Evolutionary conservation across 2,797 vertebrate species (phyloP), one percentile per base, ranked within the genome.

Genomic region (Falco columbarius): DNA sequence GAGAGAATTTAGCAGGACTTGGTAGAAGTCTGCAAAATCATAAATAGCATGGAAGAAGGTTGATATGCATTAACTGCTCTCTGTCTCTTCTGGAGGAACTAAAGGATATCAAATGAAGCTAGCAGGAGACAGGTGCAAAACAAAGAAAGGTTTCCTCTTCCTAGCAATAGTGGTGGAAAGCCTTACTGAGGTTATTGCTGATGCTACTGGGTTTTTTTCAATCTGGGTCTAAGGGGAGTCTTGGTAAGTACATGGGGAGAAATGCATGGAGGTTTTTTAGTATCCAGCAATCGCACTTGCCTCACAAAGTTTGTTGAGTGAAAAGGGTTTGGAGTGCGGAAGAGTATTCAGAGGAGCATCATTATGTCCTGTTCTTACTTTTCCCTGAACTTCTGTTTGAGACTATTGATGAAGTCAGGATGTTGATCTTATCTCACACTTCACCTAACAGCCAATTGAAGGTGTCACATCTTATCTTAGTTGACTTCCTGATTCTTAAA

Each of bases 381-480:
- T 86, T 62, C 7, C 5, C 7, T 83, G 30, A 14, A 21, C 14
- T 26, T 27, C 20, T 65, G 24, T 24, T 79, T 58, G 16, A 40
- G 18, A 65, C 18, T 52, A 52, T 10, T 83, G 51, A 58, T 81
- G 12, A 65, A 65, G 52, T 17, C 22, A 61, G 61, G 18, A 34
- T 55, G 38, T 2, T 65, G 6, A 8, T 77, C 18, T 75, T 38
- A 27, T 8, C 32, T 71, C 62, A 12, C 26, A 14, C n/a, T 44
- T 72, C 7, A 47, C 81, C 27, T 29, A 65, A n/a, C 12, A 59
- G 9, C 7, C 27, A 16, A 0, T 3, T 77, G 36, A 68, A 65
- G 20, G n/a, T 55, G 8, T 71, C 1, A 0, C 5, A 6, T 16
- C 1, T 20, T 71, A 19, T 44, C 34, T 83, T 47, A 61, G 4